Base-by-base conservation (phyloP, 1,140 invertebrate species). In the Cheumatopsyche charites region DNA sequence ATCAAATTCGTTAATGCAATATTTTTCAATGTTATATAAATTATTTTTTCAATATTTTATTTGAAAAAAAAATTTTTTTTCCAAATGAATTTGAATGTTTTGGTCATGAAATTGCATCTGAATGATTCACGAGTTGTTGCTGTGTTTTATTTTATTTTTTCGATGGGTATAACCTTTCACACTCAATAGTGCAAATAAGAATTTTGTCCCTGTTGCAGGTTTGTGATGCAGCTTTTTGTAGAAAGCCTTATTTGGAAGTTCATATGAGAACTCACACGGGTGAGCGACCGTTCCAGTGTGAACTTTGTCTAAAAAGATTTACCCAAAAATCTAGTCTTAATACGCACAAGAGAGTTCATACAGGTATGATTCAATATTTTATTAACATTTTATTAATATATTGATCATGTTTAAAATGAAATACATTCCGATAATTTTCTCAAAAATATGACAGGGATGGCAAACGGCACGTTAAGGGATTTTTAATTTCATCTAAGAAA, bases 321-420 rank as follows among this genome's bases (percentile, higher is more conserved):
- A 88, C 87, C 7, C 87, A 89, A 75, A 90, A 89, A 79, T 88
- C 87, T 67, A 88, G 87, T 77, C 78, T 89, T 45, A 88, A 91
- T 80, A 90, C 90, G 73, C 90, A 92, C 80, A 90, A 90, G 78
- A 81, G 90, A 43, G 88, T 90, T 63, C 90, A 91, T 77, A 90
- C 88, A 13, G 89, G 90, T 77, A 72, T 47, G 76, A 67, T 66
- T 43, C 3, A 36, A 5, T 0, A 25, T 58, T 58, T 26, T 26
- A 36, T 58, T 15, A 17, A 52, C 5, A 58, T 58, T 58, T 26
- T 25, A 25, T 13, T 23, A 25, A 1, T 58, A 11, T 11, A 58
- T 25, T 58, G 12, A 21, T 55, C 45, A 15, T 62, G 9, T 29
- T 29, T 12, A 21, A 26, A 29, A 62, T n/a, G 5, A 52, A 52